Evolutionary conservation across 2,113 vertebrate species (phyloP).

Genomic region (Lagopus muta): DNA sequence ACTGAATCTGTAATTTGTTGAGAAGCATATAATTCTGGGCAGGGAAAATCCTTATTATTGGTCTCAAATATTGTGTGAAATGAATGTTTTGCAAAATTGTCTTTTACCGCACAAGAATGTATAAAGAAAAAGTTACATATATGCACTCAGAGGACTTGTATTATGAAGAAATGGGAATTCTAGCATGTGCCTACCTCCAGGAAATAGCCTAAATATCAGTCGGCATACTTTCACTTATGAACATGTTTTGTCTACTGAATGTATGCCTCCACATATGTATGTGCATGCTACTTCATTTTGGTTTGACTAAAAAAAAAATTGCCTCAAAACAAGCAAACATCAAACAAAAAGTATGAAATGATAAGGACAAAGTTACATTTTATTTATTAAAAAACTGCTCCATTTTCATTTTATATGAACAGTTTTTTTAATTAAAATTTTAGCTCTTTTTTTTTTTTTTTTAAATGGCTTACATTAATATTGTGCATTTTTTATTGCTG

Average conservation of each 20-base stretch:
- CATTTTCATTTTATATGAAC: neutral
- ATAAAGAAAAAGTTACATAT: neutral
- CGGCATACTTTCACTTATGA: neutral
- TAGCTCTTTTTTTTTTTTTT: neutral
- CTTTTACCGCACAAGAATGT: neutral
- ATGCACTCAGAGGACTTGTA: neutral
- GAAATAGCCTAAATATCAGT: neutral
- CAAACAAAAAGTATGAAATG: neutral
- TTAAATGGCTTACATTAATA: neutral
- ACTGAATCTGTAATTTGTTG: neutral
- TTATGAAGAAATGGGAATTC: neutral
- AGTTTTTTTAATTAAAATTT: neutral
- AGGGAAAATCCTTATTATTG: neutral
- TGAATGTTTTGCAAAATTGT: neutral
- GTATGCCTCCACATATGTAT: neutral
- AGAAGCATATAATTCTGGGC: neutral
- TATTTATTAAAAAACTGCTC: neutral
- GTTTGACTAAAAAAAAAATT: neutral
- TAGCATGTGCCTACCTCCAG: neutral
- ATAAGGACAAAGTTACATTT: neutral
- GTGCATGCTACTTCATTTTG: neutral
- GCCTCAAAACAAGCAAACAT: too few species aligned
- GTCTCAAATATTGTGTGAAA: neutral
- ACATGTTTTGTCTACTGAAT: neutral
- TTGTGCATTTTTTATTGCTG: neutral